Evolutionary conservation across 2,113 vertebrate genomes (phyloP).

Genomic region (Osmerus mordax): DNA sequence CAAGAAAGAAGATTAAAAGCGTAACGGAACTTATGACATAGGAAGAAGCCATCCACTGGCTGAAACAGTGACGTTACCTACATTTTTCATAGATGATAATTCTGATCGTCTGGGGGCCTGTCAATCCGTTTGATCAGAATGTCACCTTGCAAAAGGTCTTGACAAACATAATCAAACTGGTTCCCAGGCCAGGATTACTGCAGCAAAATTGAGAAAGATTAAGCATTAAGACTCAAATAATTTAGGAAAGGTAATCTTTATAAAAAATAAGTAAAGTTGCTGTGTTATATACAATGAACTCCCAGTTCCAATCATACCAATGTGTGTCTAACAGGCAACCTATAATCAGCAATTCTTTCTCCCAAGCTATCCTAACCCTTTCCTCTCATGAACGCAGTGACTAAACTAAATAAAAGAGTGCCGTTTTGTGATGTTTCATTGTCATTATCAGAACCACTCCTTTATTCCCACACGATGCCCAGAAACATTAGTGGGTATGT

Average conservation of each 20-base stretch:
- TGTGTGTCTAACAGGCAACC: not conserved
- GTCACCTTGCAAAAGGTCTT: not conserved
- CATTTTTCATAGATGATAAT: not conserved
- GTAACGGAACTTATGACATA: no score
- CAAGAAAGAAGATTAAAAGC: no score
- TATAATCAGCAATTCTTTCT: not conserved
- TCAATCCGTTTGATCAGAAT: not conserved
- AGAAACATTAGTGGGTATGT: constrained; percentile 51
- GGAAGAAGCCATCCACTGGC: no score
- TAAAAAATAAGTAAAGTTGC: constrained; percentile 29
- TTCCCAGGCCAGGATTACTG: not conserved
- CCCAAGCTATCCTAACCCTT: constrained; percentile 1
- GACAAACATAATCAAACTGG: not conserved
- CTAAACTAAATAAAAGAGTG: constrained; percentile 51
- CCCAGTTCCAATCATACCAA: constrained; percentile 3
- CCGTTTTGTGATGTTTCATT: constrained; percentile 41
- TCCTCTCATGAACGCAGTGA: constrained; percentile 44
- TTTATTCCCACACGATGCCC: constrained; percentile 12
- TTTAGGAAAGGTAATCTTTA: constrained; percentile 26
- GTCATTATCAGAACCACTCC: constrained; percentile 30
- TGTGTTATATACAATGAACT: constrained; percentile 51
- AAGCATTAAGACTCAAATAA: constrained; percentile 54
- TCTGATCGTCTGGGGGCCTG: not conserved
- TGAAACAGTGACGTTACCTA: not conserved
- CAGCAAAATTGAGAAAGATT: constrained; percentile 25